Evolutionary conservation across 2,888 invertebrate species (phyloP).

Genomic region (Melanophora roralis): DNA sequence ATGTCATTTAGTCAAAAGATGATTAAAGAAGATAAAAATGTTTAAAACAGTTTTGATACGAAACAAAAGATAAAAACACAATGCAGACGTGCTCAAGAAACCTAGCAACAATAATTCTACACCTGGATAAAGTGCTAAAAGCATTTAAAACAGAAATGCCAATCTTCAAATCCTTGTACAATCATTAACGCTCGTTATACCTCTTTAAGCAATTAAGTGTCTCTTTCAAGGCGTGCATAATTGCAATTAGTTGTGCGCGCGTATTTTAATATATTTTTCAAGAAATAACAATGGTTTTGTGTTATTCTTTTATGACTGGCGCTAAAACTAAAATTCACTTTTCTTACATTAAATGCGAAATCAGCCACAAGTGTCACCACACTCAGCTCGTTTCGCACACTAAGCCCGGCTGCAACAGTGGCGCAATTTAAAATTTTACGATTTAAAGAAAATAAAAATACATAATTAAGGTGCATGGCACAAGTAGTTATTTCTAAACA

Average conservation of each 20-base stretch:
- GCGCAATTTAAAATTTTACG: no score
- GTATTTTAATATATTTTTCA: not conserved
- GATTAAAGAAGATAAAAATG: no score
- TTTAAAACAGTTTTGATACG: no score
- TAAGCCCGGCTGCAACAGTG: no score
- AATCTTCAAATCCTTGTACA: not conserved
- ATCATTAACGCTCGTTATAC: not conserved
- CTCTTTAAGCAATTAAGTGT: not conserved
- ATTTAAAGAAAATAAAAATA: no score
- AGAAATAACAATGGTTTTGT: not conserved
- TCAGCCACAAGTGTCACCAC: conserved; percentile 14
- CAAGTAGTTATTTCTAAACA: no score
- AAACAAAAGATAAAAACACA: not conserved
- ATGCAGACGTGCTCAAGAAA: not conserved
- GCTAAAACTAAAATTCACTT: conserved; percentile 35
- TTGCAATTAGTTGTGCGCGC: no score
- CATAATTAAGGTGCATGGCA: no score
- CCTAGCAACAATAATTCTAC: not conserved
- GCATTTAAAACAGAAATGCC: not conserved
- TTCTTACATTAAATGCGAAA: conserved; percentile 38
- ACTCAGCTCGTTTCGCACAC: no score
- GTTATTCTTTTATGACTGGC: conserved; percentile 27
- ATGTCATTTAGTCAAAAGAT: no score
- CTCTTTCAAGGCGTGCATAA: no score
- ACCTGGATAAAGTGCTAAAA: not conserved